Percentiles rank a stretch among this genome's conserved stretches.
Conservation (phyloP, 2,888 invertebrate species). For the Tillus elongatus region DNA sequence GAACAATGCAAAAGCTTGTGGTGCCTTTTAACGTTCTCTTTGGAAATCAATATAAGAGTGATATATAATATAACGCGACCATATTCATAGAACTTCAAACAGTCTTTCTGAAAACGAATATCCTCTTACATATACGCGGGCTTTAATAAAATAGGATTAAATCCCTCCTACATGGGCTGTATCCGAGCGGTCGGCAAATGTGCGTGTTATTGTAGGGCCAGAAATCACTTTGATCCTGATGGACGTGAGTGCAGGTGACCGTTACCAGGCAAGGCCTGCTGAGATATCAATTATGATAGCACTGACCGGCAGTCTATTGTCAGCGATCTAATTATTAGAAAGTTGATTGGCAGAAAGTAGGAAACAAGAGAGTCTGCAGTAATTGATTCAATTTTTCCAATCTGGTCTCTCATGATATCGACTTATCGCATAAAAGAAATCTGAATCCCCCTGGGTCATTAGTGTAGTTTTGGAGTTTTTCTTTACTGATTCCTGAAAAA, state of each 20-base stretch:
- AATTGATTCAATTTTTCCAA: constrained; percentile 3
- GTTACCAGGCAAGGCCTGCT: constrained; percentile 19
- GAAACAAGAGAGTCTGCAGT: background rate
- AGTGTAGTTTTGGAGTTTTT: too few relatives aligned
- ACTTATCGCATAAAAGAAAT: background rate
- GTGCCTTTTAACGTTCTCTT: too few relatives aligned
- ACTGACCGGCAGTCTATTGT: too few relatives aligned
- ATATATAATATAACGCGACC: too few relatives aligned
- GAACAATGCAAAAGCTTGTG: too few relatives aligned
- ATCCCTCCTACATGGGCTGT: constrained; percentile 13
- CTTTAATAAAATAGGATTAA: constrained; percentile 24
- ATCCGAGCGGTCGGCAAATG: too few relatives aligned
- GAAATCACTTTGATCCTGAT: constrained; percentile 19
- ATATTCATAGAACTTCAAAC: too few relatives aligned
- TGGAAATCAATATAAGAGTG: too few relatives aligned
- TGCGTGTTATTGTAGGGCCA: too few relatives aligned
- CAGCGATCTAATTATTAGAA: background rate
- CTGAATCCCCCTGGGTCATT: too few relatives aligned
- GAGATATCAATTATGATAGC: constrained; percentile 30
- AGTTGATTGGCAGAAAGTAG: constrained; percentile 1
- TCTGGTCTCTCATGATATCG: background rate
- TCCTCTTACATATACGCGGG: constrained; percentile 2
- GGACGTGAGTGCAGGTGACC: constrained; percentile 24
- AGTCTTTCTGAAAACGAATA: too few relatives aligned
- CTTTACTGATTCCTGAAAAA: too few relatives aligned